Conservation (phyloP, 2,888 invertebrate species). For the Pseudolycoriella hygida region DNA sequence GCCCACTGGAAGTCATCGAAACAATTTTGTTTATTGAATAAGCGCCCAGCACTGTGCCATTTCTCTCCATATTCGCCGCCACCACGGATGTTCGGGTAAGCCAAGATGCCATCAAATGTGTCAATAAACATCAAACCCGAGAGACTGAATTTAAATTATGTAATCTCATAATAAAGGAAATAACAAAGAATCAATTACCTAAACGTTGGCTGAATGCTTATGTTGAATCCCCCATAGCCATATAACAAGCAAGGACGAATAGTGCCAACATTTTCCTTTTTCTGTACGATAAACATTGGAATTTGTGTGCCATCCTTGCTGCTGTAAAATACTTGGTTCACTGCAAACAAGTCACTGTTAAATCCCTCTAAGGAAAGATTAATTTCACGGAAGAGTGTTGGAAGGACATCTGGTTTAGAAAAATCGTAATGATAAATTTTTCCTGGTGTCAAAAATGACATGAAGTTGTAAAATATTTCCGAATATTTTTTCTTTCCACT, state of each 20-base stretch:
- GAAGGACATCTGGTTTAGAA: conserved; percentile 38
- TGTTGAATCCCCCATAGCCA: conserved; percentile 95
- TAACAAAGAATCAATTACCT: no score
- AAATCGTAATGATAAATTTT: conserved; percentile 79
- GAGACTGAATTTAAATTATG: conserved; percentile 34
- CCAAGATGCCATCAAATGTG: conserved; percentile 74
- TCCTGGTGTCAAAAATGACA: conserved; percentile 80
- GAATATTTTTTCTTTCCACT: conserved; percentile 69
- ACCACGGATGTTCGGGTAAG: conserved; percentile 86
- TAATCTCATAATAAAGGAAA: no score
- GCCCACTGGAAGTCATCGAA: conserved; percentile 94
- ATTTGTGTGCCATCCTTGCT: conserved; percentile 88
- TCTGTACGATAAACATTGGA: conserved; percentile 87
- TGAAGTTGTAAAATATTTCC: conserved; percentile 87
- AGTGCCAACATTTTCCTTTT: conserved; percentile 36
- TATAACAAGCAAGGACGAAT: conserved; percentile 74
- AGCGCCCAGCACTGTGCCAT: conserved; percentile 89
- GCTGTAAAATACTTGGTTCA: conserved; percentile 77
- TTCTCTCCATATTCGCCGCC: conserved; percentile 96
- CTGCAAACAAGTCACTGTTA: conserved; percentile 58
- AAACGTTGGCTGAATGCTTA: conserved; percentile 79
- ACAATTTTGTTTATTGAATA: conserved; percentile 87
- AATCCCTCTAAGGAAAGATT: conserved; percentile 62
- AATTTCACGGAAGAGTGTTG: conserved; percentile 65
- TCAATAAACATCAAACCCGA: conserved; percentile 76